These are phyloP conservation scores for Saccopteryx leptura DNA, from an alignment of 2,113 vertebrate species.

Conservation along the genomic window DNA sequence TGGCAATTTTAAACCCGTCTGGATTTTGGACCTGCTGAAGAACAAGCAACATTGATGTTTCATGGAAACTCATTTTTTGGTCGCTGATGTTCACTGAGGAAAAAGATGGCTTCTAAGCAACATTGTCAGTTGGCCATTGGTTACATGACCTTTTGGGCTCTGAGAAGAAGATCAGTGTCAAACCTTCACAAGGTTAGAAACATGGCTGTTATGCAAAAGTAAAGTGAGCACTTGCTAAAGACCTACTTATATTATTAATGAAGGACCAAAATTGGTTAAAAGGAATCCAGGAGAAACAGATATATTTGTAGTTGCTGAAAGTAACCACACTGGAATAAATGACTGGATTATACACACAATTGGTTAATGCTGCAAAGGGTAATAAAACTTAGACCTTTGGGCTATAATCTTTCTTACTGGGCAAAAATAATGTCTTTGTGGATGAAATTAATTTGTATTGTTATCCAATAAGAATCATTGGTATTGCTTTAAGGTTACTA, in stretches of 20 bases:
- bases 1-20: not conserved
- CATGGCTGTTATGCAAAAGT: not conserved
- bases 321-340: not conserved
- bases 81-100: not conserved
- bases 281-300: not conserved
- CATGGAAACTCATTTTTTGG: not conserved
- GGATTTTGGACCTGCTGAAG: not conserved
- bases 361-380: not conserved
- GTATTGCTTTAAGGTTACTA: not conserved
- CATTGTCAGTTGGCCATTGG: not conserved
- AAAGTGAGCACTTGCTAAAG: not conserved
- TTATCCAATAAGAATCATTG: not conserved
- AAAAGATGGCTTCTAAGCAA: not conserved
- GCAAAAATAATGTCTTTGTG: not conserved
- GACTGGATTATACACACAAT: not conserved
- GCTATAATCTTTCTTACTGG: not conserved
- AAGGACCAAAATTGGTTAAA: not conserved
- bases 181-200: constrained; percentile 25
- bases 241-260: not conserved
- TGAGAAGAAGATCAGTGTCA: not conserved
- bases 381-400: not conserved
- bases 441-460: constrained; percentile 8
- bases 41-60: not conserved
- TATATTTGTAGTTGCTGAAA: not conserved
- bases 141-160: not conserved